phyloP scores from a whole-genome alignment of 2,113 vertebrate genomes.

The Microcebus tavaratra region DNA sequence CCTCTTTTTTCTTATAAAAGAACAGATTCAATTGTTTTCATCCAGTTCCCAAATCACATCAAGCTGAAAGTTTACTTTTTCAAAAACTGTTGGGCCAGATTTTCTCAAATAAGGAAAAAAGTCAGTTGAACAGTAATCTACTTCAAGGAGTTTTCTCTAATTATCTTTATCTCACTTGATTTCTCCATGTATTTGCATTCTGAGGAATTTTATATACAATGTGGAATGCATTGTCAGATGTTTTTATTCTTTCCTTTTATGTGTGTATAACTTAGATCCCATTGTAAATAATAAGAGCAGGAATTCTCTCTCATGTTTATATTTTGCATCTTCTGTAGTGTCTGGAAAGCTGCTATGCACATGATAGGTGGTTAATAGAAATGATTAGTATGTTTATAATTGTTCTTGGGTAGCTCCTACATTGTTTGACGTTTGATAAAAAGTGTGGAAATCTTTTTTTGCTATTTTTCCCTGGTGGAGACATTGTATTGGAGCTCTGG shows the following conservation, averaged over 20 bases:
- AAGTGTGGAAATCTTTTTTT: not conserved
- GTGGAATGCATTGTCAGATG: not conserved
- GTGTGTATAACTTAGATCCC: not conserved
- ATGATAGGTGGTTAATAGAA: not conserved
- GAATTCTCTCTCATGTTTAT: not conserved
- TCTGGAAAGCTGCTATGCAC: not conserved
- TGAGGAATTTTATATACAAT: not conserved
- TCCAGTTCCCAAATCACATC: constrained; percentile 12
- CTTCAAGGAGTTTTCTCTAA: not conserved
- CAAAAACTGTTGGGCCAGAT: not conserved
- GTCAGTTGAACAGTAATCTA: not conserved
- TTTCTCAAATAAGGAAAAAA: constrained; percentile 39
- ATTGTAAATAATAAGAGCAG: constrained; percentile 26
- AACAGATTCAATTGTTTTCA: constrained; percentile 31
- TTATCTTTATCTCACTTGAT: not conserved
- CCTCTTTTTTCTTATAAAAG: constrained; percentile 51
- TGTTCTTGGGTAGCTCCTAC: not conserved
- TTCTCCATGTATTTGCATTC: constrained; percentile 1
- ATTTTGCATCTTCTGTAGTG: not conserved
- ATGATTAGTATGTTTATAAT: not conserved
- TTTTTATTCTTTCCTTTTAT: constrained; percentile 35
- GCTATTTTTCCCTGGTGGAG: not conserved
- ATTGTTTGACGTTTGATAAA: not conserved
- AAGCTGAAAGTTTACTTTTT: constrained; percentile 53
- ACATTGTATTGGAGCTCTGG: not conserved